Evolutionary conservation across 2,113 vertebrate genomes (phyloP).

Genomic region (Eonycteris spelaea): DNA sequence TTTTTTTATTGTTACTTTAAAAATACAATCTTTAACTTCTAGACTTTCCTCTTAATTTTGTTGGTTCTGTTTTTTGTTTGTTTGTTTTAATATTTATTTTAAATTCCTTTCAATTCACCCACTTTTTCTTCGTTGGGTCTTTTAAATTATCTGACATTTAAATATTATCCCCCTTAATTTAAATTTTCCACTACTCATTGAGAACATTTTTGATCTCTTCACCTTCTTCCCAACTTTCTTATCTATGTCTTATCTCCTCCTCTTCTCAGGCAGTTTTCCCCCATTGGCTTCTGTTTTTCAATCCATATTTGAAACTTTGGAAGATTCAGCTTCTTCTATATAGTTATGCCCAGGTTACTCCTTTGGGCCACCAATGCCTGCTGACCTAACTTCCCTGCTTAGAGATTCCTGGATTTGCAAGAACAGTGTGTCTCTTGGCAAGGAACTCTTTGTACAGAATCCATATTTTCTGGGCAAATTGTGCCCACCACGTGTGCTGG

Average conservation of each 20-base stretch:
- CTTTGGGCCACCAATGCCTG: rapidly evolving
- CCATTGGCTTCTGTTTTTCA: background rate
- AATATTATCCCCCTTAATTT: background rate
- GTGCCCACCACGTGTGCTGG: background rate
- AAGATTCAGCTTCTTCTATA: background rate
- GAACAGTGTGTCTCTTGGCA: background rate
- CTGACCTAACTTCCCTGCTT: background rate
- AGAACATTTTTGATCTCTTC: background rate
- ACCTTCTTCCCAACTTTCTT: background rate
- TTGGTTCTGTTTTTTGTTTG: background rate
- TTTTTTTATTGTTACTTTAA: slow-evolving; percentile 45
- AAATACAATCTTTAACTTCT: slow-evolving; percentile 21
- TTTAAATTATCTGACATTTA: background rate
- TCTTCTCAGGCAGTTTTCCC: background rate
- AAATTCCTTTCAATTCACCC: background rate
- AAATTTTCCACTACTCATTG: background rate
- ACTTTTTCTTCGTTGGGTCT: background rate
- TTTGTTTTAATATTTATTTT: slow-evolving; percentile 21
- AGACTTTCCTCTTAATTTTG: slow-evolving; percentile 39
- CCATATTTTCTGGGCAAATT: background rate
- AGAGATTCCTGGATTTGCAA: background rate
- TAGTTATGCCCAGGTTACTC: background rate
- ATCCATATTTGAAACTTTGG: too few species aligned
- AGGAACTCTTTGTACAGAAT: background rate
- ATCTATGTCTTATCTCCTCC: background rate